Evolutionary conservation across 2,888 invertebrate genomes (phyloP), one percentile per base, ranked within the genome.

Genomic region (Hypomecis atomaria): DNA sequence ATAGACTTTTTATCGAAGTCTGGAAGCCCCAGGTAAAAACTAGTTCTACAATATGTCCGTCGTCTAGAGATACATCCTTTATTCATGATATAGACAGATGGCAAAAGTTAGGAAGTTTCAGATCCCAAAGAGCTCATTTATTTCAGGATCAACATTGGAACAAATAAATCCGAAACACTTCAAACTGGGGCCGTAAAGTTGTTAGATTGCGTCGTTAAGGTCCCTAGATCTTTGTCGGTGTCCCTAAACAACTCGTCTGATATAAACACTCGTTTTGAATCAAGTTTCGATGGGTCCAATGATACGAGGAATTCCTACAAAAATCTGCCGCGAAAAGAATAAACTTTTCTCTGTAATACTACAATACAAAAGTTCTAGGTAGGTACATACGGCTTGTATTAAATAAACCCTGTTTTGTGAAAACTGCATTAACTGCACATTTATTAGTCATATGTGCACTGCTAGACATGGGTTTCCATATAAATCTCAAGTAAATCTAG

Each of bases 231-330:
- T 81, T 76, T 76, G 75, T 75, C 71, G 70, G 66, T 75, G 78
- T 82, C 83, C 78, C 79, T 61, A 71, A 75, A 84, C 82, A 83
- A 81, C 79, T 78, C 67, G 76, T 81, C 78, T 83, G 82, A 82
- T 82, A 85, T 79, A 83, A 82, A 83, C 78, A 80, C 79, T 78
- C 79, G 77, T 57, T 65, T 13, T 44, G 13, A 37, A 38, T 47
- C 47, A 33, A 48, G 48, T 56, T 53, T 55, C 11, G 42, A 49
- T 13, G 52, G 36, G 48, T 13, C 50, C 45, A 59, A 13, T 56
- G 55, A 56, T 47, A 40, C 37, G 11, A 36, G n/a, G 9, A 40
- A 53, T 34, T 33, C 6, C 9, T 38, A n/a, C n/a, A 11, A 1
- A 37, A 37, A 36, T 0, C 23, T 23, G 23, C 23, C 23, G 23